phyloP scores from a whole-genome alignment of 2,797 vertebrate genomes.

The Xerus rutilus region DNA sequence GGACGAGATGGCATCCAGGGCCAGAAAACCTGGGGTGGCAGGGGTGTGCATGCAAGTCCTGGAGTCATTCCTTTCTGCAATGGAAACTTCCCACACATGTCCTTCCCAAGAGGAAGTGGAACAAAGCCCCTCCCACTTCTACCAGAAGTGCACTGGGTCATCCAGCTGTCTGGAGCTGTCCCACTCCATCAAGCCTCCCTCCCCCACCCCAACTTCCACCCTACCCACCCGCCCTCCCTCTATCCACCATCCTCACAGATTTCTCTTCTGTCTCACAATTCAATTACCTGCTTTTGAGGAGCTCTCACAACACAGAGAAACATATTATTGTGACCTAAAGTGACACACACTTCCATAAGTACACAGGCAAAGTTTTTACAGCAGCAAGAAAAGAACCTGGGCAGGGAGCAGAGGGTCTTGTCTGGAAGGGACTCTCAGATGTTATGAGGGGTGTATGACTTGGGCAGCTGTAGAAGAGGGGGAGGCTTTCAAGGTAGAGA shows the following conservation, averaged over 20 bases:
- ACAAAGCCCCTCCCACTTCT: not conserved
- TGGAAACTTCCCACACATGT: not conserved
- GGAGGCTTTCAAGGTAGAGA: not conserved
- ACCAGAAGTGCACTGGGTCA: not conserved
- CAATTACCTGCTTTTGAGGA: not conserved
- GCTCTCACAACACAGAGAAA: not conserved
- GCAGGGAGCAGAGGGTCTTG: no score
- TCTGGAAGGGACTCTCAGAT: not conserved
- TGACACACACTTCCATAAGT: not conserved
- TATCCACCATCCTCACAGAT: not conserved
- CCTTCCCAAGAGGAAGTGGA: not conserved
- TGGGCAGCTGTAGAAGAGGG: not conserved
- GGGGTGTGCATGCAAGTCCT: not conserved
- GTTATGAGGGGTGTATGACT: not conserved
- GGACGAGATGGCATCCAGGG: not conserved
- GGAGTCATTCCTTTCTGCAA: not conserved
- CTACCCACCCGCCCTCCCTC: not conserved
- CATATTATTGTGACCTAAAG: not conserved
- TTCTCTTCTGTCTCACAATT: not conserved
- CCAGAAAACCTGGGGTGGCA: not conserved
- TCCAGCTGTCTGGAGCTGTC: not conserved
- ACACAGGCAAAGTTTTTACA: not conserved
- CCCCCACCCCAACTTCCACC: not conserved
- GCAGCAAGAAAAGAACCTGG: not conserved
- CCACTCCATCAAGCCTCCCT: not conserved